phyloP scores from a whole-genome alignment of 2,888 invertebrate species.

The Opisthograptis luteolata region DNA sequence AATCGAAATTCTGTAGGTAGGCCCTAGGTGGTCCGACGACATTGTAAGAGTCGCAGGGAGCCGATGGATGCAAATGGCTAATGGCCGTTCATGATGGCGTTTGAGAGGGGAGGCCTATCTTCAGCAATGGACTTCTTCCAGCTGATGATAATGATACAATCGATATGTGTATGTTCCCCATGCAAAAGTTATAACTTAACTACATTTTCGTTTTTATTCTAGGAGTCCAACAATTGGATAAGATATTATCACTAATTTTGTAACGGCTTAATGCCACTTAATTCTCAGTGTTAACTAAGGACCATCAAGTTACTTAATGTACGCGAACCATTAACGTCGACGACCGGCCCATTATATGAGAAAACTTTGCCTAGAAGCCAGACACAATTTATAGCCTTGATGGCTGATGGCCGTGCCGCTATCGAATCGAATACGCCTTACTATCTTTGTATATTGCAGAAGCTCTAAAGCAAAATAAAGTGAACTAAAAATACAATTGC shows the following conservation, averaged over 20 bases:
- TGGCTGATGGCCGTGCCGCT: conserved; percentile 41
- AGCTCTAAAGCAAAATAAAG: no score
- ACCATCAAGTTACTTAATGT: conserved; percentile 39
- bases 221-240: conserved; percentile 9
- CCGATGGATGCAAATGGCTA: no score
- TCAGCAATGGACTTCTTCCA: no score
- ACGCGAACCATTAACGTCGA: conserved; percentile 53
- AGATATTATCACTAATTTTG: conserved; percentile 29
- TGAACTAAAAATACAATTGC: no score
- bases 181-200: no score
- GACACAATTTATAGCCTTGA: conserved; percentile 54
- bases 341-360: conserved; percentile 58
- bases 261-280: conserved; percentile 43
- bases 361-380: conserved; percentile 58
- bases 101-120: no score
- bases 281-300: conserved; percentile 57
- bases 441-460: neutral
- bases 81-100: no score
- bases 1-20: no score
- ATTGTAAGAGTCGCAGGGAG: no score
- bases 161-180: no score
- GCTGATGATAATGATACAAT: no score
- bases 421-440: neutral
- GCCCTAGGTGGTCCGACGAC: no score
- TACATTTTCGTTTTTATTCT: conserved; percentile 6